A percentile compares a stretch with the other conserved stretches of the same genome.
These are phyloP conservation scores for Watsonalla binaria DNA, from an alignment of 2,888 invertebrate genomes.

Conservation along the genomic window DNA sequence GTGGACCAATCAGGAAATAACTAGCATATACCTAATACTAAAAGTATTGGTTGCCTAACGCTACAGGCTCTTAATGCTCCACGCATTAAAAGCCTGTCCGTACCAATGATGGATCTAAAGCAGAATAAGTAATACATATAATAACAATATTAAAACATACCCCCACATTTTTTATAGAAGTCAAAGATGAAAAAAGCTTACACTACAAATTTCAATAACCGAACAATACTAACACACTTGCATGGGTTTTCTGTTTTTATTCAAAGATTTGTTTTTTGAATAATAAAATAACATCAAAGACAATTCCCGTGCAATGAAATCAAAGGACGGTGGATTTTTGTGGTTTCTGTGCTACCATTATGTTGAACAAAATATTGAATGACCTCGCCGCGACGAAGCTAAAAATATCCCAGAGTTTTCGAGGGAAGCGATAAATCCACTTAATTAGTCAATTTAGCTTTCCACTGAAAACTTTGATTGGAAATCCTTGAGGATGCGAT, in stretches of 20 bases:
- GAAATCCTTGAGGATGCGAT: constrained; percentile 41
- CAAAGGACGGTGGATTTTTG: constrained; percentile 41
- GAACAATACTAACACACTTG: constrained; percentile 33
- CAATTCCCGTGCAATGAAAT: constrained; percentile 41
- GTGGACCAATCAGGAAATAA: too few relatives aligned
- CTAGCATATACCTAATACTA: too few relatives aligned
- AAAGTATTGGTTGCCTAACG: too few relatives aligned
- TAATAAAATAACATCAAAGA: constrained; percentile 55
- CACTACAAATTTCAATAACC: constrained; percentile 38
- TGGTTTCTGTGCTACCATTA: constrained; percentile 35
- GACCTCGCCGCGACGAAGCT: constrained; percentile 40
- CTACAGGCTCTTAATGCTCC: too few relatives aligned
- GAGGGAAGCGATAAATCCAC: constrained; percentile 67
- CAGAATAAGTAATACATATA: too few relatives aligned
- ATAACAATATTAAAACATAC: too few relatives aligned
- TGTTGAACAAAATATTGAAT: constrained; percentile 55
- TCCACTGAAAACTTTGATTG: constrained; percentile 62
- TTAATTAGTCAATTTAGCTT: constrained; percentile 71
- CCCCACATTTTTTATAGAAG: too few relatives aligned
- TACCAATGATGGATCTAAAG: too few relatives aligned
- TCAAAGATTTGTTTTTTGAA: constrained; percentile 12
- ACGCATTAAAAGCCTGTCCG: too few relatives aligned
- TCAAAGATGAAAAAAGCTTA: too few relatives aligned
- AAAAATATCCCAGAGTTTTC: constrained; percentile 56
- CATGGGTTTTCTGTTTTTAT: constrained; percentile 19